These are phyloP conservation scores for Nycticebus coucang DNA, from an alignment of 2,113 vertebrate species.

Conservation along the genomic window DNA sequence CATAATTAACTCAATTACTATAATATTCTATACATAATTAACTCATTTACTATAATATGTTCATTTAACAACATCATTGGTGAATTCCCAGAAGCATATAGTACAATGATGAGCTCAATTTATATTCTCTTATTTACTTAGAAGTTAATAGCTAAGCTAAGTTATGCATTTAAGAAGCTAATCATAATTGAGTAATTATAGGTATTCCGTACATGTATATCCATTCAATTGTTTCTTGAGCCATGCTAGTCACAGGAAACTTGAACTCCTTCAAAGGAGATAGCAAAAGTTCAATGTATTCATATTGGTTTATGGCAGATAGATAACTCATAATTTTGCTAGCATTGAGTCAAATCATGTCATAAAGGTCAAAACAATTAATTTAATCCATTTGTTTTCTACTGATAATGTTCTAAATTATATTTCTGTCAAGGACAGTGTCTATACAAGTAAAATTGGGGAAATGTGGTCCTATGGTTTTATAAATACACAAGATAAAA, in stretches of 20 bases:
- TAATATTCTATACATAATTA: background rate
- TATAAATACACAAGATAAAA: background rate
- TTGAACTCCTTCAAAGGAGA: background rate
- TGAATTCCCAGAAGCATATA: background rate
- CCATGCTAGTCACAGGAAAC: background rate
- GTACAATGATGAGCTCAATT: background rate
- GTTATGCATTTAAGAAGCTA: background rate
- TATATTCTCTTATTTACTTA: background rate
- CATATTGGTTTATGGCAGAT: background rate
- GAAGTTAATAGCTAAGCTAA: no score
- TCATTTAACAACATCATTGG: background rate
- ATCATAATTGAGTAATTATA: background rate
- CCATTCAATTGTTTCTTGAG: background rate
- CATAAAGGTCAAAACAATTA: conserved; percentile 30
- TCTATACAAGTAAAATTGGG: background rate
- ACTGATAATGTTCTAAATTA: conserved; percentile 32
- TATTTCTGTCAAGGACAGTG: background rate
- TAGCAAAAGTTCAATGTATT: background rate
- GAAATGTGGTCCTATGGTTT: background rate
- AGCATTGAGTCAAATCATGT: background rate
- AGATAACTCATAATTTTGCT: background rate
- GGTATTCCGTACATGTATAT: background rate
- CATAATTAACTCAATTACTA: background rate
- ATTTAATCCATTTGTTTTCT: background rate
- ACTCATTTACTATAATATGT: background rate